These are phyloP conservation scores for Lepeophtheirus nordmannii DNA, from an alignment of 2,888 invertebrate species.

Conservation along the genomic window DNA sequence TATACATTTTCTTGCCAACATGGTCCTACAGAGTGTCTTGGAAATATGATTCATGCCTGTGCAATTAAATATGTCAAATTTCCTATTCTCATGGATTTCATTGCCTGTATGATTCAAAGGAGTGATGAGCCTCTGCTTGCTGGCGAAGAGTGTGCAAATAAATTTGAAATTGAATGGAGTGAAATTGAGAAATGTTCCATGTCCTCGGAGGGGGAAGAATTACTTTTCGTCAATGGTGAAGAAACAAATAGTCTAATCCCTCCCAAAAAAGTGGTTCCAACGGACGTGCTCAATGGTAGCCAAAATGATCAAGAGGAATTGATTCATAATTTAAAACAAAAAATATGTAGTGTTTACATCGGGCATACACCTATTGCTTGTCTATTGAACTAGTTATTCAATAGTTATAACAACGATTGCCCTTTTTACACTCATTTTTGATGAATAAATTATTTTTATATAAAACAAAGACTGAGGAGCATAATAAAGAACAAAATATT, in stretches of 20 bases:
- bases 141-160: slow-evolving; percentile 42
- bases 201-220: slow-evolving; percentile 46
- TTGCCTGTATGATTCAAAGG: slow-evolving; percentile 64
- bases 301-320: background rate
- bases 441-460: no score
- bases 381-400: no score
- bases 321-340: background rate
- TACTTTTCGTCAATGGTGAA: slow-evolving; percentile 57
- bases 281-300: slow-evolving; percentile 51
- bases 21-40: slow-evolving; percentile 57
- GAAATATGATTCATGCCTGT: slow-evolving; percentile 68
- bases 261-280: slow-evolving; percentile 55
- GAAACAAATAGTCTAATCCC: slow-evolving; percentile 54
- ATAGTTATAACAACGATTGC: no score
- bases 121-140: slow-evolving; percentile 45
- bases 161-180: slow-evolving; percentile 45
- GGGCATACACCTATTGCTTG: background rate
- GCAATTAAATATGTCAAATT: slow-evolving; percentile 45
- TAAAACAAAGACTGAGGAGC: no score
- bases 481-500: no score
- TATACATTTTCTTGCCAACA: slow-evolving; percentile 60
- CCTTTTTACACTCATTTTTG: no score
- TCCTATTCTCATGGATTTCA: slow-evolving; percentile 43
- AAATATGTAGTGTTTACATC: background rate
- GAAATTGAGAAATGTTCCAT: slow-evolving; percentile 52